Base-by-base conservation (phyloP, 2,113 vertebrate species). In the Semicossyphus pulcher region DNA sequence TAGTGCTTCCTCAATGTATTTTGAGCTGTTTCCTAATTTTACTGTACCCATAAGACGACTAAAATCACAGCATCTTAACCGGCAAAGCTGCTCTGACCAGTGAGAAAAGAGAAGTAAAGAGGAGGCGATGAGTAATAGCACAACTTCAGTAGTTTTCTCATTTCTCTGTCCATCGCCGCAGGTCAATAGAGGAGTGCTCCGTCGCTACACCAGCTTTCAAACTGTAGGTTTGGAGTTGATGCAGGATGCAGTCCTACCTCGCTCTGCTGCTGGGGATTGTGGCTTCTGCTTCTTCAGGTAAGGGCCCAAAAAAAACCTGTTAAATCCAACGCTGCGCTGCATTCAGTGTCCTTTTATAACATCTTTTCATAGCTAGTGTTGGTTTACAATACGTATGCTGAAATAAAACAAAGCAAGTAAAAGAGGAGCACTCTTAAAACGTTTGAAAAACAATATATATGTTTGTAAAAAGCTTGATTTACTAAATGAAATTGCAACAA, bases 171-270 rank as follows among this genome's bases (percentile, higher is more conserved):
- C 7, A 37, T 31, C 26, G 7, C 20, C 47, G 59, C 47, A 77
- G 70, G 71, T 42, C 31, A 47, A 3, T 18, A 26, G n/a, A 51
- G 69, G 28, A 67, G 4, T n/a, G 8, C 4, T 8, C 10, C 5
- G n/a, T n/a, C 18, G 8, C 12, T 28, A 44, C 45, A 52, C 31
- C 26, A 20, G 23, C 62, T 42, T 48, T 63, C 39, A 62, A 63
- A 32, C 69, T 66, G 51, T 57, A 83, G 66, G 75, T 77, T 63
- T 76, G 61, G 66, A 85, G 72, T 66, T 54, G 80, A 83, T 85
- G 64, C 76, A 88, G 86, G 86, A 94, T 94, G 93, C 80, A 85
- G 77, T 51, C 71, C 23, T 81, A 63, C 58, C 65, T 92, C 18
- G 10, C 87, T 28, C 76, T 93, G 58, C 29, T 88, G 74, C 69